Evolutionary conservation across 2,797 vertebrate species (phyloP).

Genomic region (Thripadectes ignobilis): DNA sequence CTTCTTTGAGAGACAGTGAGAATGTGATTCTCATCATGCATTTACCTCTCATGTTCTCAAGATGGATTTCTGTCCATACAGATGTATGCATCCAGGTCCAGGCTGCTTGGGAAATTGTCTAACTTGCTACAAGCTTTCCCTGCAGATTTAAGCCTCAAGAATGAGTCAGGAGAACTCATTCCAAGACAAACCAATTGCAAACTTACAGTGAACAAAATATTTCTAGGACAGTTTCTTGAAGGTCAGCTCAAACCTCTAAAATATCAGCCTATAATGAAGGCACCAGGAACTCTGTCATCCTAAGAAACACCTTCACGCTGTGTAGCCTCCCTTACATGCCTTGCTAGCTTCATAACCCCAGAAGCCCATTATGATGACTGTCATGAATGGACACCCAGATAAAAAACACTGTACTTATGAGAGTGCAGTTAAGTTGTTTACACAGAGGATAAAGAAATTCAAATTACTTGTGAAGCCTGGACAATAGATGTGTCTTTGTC

Average conservation of each 20-base stretch:
- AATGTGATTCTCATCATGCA: not conserved
- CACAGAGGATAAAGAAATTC: not conserved
- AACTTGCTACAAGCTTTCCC: not conserved
- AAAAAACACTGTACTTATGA: not conserved
- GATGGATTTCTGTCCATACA: not conserved
- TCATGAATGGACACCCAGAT: not conserved
- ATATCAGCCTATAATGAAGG: not conserved
- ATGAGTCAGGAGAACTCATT: not conserved
- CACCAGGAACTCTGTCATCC: not conserved
- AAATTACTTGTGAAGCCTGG: not conserved
- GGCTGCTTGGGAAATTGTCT: not conserved
- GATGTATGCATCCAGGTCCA: not conserved
- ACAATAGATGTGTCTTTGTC: not conserved
- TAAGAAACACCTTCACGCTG: not conserved
- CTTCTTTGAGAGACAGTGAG: not conserved
- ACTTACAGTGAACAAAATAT: not conserved
- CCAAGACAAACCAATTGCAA: not conserved
- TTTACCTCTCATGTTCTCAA: not conserved
- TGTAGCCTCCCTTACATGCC: not conserved
- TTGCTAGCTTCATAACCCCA: not conserved
- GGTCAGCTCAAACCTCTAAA: not conserved
- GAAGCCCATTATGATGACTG: not conserved
- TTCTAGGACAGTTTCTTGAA: not conserved
- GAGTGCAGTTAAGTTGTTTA: not conserved
- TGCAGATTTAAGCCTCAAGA: not conserved